Conservation (phyloP, 2,888 invertebrate species). For the Scaptomyza parva region DNA sequence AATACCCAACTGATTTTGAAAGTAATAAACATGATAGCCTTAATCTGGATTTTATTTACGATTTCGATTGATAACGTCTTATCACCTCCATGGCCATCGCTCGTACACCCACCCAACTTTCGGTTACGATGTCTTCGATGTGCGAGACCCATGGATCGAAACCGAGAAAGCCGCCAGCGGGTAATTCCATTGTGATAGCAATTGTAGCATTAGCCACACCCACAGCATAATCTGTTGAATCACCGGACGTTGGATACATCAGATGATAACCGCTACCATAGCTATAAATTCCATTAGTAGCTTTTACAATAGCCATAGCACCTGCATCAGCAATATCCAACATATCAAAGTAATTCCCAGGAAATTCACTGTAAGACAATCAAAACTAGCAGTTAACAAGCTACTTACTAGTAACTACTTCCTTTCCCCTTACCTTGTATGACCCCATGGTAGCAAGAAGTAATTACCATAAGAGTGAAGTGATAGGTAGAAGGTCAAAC, state of each 20-base stretch:
- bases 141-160: conserved; percentile 85
- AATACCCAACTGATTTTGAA: conserved; percentile 30
- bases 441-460: conserved; percentile 89
- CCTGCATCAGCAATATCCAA: conserved; percentile 81
- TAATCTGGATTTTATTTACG: conserved; percentile 49
- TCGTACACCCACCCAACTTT: conserved; percentile 86
- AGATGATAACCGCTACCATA: conserved; percentile 85
- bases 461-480: conserved; percentile 91
- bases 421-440: conserved; percentile 83
- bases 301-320: conserved; percentile 79
- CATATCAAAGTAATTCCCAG: conserved; percentile 84
- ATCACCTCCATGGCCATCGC: conserved; percentile 80
- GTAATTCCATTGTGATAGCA: conserved; percentile 87
- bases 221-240: conserved; percentile 88
- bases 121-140: conserved; percentile 83
- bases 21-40: conserved; percentile 20
- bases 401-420: background rate
- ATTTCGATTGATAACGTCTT: conserved; percentile 39
- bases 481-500: conserved; percentile 87
- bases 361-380: conserved; percentile 73
- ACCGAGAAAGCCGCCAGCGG: conserved; percentile 85
- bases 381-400: background rate
- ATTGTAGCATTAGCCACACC: conserved; percentile 75
- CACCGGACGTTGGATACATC: conserved; percentile 86
- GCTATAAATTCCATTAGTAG: conserved; percentile 79